Base-by-base conservation (phyloP, 2,797 vertebrate species). In the Cetoscarus ocellatus region DNA sequence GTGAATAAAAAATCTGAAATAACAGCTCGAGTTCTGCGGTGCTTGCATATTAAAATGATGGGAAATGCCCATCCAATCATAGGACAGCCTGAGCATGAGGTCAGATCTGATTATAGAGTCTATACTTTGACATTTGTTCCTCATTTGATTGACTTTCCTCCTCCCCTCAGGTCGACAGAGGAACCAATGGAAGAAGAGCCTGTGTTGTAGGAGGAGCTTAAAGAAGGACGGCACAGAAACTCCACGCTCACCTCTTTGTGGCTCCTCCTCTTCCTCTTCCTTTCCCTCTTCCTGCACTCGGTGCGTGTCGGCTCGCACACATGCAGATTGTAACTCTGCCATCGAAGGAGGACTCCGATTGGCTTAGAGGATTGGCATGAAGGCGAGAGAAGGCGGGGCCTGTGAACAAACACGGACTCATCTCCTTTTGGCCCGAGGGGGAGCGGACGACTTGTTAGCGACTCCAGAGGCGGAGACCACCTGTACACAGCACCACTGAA, bases 161-260 rank as follows among this genome's bases (percentile, higher is more conserved):
- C 68, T 65, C 34, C 39, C 64, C 38, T 19, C 93, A 98, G 97
- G 93, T 94, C 94, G 0, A 90, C 88, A 8, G 97, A 98, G 78
- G 97, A 98, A 88, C 97, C 97, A 27, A 99, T 98, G 97, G 97
- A 98, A 85, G 96, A 97, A 54, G 97, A 99, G 90, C 96, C 97
- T 6, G 84, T 93, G 64, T 93, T 96, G 89, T 98, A 95, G 89
- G 92, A 93, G 59, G 72, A 82, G 40, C 68, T 66, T 62, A 61
- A 71, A 70, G 49, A 39, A 74, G 76, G 83, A 83, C 79, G 80
- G 73, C 72, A 80, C 55, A 61, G 55, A 66, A 73, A 79, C 65
- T 77, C 79, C 78, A 85, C 84, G 44, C 79, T 79, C 70, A 82
- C 79, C 72, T 86, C 77, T 79, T 85, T 70, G 57, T 62, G 84